These are phyloP conservation scores for Drosophila bipectinata DNA, from an alignment of 1,140 invertebrate species.

Conservation along the genomic window DNA sequence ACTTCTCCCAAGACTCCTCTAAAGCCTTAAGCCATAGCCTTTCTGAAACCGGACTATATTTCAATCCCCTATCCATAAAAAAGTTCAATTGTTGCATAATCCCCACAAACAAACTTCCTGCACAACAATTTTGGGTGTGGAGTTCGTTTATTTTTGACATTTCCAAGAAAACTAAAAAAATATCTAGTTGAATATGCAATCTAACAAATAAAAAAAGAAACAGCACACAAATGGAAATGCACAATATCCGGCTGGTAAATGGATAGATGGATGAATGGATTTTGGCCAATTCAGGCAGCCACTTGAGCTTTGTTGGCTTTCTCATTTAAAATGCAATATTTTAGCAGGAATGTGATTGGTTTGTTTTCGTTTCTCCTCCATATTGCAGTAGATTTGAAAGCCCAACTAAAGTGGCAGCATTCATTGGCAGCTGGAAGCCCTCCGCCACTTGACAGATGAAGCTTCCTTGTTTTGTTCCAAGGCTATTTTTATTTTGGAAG, in stretches of 20 bases:
- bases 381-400: constrained; percentile 37
- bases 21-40: not conserved
- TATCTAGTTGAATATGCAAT: constrained; percentile 33
- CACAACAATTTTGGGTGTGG: constrained; percentile 27
- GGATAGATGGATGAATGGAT: constrained; percentile 18
- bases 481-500: constrained; percentile 54
- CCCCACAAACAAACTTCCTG: constrained; percentile 20
- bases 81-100: constrained; percentile 12
- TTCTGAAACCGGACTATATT: not conserved
- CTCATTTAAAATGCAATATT: constrained; percentile 51
- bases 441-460: constrained; percentile 42
- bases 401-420: constrained; percentile 42
- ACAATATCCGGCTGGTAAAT: constrained; percentile 30
- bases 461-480: constrained; percentile 47
- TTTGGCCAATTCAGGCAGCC: constrained; percentile 44
- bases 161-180: constrained; percentile 21
- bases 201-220: constrained; percentile 17
- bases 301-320: constrained; percentile 40
- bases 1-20: not conserved
- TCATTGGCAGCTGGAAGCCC: constrained; percentile 59
- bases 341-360: constrained; percentile 53
- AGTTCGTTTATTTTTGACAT: constrained; percentile 21
- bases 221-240: constrained; percentile 42
- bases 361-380: constrained; percentile 34
- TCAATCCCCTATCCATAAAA: no score